Conservation (phyloP, 1,140 invertebrate species). For the Drosophila lini region DNA sequence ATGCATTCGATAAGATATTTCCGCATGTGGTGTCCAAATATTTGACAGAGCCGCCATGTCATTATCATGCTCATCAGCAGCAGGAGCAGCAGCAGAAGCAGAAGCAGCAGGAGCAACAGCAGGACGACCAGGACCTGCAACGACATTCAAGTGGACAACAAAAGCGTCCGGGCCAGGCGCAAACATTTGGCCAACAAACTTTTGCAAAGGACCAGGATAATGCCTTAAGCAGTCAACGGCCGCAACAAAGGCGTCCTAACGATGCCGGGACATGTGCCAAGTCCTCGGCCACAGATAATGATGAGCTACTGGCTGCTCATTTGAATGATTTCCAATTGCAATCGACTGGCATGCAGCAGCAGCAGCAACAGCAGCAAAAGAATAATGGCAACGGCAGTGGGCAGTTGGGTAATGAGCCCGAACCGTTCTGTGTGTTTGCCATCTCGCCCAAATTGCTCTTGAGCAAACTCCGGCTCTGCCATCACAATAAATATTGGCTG, state of each 20-base stretch:
- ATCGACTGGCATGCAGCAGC: constrained; percentile 70
- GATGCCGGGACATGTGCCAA: constrained; percentile 74
- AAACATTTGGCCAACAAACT: constrained; percentile 81
- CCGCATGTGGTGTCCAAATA: constrained; percentile 83
- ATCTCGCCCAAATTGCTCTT: constrained; percentile 84
- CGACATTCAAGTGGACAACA: constrained; percentile 77
- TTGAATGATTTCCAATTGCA: constrained; percentile 84
- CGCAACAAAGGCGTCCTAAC: constrained; percentile 78
- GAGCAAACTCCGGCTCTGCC: constrained; percentile 81
- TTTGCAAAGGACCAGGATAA: constrained; percentile 79
- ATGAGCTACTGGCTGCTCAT: constrained; percentile 83
- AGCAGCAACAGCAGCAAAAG: constrained; percentile 16
- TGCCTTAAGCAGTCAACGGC: constrained; percentile 79
- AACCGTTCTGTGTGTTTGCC: constrained; percentile 69
- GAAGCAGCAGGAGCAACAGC: constrained; percentile 18
- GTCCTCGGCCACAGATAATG: constrained; percentile 79
- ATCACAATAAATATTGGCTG: constrained; percentile 84
- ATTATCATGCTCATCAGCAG: constrained; percentile 82
- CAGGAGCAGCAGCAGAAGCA: constrained; percentile 63
- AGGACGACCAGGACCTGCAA: constrained; percentile 44
- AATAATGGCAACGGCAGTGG: constrained; percentile 27
- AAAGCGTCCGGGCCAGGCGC: constrained; percentile 68
- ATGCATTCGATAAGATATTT: constrained; percentile 84
- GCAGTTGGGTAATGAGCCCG: constrained; percentile 61
- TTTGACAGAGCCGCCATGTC: constrained; percentile 83